Base-by-base conservation (phyloP, 2,113 vertebrate genomes). In the Solenodon paradoxus region DNA sequence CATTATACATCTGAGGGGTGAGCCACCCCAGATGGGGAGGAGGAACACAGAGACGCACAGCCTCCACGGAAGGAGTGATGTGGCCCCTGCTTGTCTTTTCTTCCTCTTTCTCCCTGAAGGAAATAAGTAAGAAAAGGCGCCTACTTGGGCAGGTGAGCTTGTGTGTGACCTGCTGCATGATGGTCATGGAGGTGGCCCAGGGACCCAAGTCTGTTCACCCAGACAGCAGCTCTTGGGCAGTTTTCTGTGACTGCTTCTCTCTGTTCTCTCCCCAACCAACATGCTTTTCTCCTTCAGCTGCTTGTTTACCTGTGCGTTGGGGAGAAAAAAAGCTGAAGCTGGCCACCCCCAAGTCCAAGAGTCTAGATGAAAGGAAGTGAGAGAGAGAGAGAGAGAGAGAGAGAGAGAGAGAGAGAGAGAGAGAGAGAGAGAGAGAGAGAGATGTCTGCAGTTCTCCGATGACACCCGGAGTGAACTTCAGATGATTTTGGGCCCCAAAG, bases 1-100 rank as follows among this genome's bases (percentile, higher is more conserved):
- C 98, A 98, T 98, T 98, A 98, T 98, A 98, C 98, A 98, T 98
- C 98, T 98, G 95, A 97, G 97, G 96, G 97, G 96, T 94, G 97
- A 98, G 94, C 90, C 97, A 93, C 97, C 95, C 97, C 96, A 80
- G 75, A 80, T 95, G 96, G 97, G 96, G 95, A 93, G 96, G 79
- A 74, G 77, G 84, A 81, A 87, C 61, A 16, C 5, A 15, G 83
- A 95, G 55, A 88, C 1, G 16, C 55, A 45, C 40, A 95, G 89
- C 47, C 79, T 72, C 95, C 89, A 38, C 0, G 9, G 95, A 91
- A 93, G 90, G 94, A 68, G 75, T 89, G 9, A 49, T 13, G 55
- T 69, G 63, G 74, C 63, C 63, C 9, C 0, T 86, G 71, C 28
- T 26, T 63, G 53, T 71, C 30, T 93, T 64, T 74, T 93, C 80